Percentiles rank a stretch among this genome's conserved stretches.
Evolutionary conservation across 1,140 invertebrate species (phyloP).

Genomic region (Drosophila asahinai): DNA sequence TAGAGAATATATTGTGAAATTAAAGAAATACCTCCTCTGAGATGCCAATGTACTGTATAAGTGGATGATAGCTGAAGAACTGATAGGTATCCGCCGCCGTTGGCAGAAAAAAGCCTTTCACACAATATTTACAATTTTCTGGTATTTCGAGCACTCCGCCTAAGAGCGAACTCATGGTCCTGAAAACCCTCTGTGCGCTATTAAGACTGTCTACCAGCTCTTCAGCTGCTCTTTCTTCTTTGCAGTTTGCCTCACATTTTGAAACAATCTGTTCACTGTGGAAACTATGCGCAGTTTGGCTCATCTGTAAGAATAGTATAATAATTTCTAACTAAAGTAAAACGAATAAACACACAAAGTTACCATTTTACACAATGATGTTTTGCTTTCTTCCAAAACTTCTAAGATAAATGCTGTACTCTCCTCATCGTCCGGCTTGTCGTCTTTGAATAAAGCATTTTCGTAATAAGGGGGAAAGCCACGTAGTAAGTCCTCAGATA

Average conservation of each 20-base stretch:
- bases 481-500: conserved; percentile 1
- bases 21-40: conserved; percentile 9
- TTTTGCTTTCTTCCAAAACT: conserved; percentile 57
- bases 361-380: conserved; percentile 60
- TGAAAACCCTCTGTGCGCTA: conserved; percentile 9
- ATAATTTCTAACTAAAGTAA: too few relatives aligned
- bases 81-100: conserved; percentile 10
- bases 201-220: conserved; percentile 16
- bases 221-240: background rate
- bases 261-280: background rate
- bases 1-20: background rate
- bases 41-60: conserved; percentile 16
- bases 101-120: conserved; percentile 27
- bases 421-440: conserved; percentile 55
- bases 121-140: conserved; percentile 11
- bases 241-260: background rate
- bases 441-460: conserved; percentile 34
- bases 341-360: background rate
- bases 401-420: conserved; percentile 56
- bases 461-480: conserved; percentile 16
- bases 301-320: conserved; percentile 7
- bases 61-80: conserved; percentile 30
- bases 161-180: conserved; percentile 19
- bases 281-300: background rate
- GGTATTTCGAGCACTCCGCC: conserved; percentile 8